phyloP scores from a whole-genome alignment of 2,113 vertebrate species.

The Chloebia gouldiae region DNA sequence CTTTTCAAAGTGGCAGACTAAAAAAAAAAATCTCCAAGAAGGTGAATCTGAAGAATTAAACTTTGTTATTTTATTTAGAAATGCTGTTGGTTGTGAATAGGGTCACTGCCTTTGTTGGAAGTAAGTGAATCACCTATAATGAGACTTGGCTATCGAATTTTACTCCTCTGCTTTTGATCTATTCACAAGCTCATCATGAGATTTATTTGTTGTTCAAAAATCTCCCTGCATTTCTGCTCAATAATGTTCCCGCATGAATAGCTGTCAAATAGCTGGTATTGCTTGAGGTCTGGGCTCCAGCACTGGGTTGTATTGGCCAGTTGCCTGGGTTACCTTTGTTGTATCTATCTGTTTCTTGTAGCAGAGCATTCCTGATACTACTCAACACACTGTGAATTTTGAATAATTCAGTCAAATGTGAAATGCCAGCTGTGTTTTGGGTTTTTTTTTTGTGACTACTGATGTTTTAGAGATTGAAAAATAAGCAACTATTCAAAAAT shows the following conservation, averaged over 20 bases:
- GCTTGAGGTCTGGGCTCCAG: neutral
- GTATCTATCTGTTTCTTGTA: neutral
- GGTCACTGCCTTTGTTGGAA: conserved; percentile 38
- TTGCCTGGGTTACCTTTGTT: conserved; percentile 55
- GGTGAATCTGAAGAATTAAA: conserved; percentile 37
- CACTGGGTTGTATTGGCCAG: neutral
- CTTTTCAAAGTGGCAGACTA: conserved; percentile 25
- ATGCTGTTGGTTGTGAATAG: neutral
- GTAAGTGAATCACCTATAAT: neutral
- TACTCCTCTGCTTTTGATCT: conserved; percentile 41
- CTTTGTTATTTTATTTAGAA: conserved; percentile 42
- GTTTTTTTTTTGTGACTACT: neutral
- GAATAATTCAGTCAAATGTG: conserved; percentile 47
- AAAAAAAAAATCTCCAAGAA: conserved; percentile 9
- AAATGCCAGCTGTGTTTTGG: neutral
- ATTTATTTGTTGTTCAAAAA: conserved; percentile 56
- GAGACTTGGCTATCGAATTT: conserved; percentile 29
- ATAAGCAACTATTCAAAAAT: neutral
- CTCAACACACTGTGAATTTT: conserved; percentile 20
- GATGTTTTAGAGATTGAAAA: conserved; percentile 10
- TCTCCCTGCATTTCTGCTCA: conserved; percentile 2
- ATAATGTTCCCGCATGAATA: neutral
- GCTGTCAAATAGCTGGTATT: neutral
- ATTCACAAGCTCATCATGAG: conserved; percentile 35
- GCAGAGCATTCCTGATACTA: neutral